Percentiles rank a stretch among this genome's conserved stretches.
Conservation (phyloP, 1,140 invertebrate genomes). For the Calycopis cecrops region DNA sequence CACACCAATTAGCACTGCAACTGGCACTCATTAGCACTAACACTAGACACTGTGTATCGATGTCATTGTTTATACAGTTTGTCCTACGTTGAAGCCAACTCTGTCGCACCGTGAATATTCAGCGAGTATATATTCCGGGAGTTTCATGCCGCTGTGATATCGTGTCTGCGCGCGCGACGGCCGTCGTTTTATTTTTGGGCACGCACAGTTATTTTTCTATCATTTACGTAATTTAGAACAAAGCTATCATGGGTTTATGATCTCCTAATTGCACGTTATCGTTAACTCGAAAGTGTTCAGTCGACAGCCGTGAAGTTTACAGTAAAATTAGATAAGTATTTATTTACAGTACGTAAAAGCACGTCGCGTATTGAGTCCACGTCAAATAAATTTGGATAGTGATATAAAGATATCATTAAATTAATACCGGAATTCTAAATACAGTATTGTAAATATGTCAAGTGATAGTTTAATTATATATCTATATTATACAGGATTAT, state of each 20-base stretch:
- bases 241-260: conserved; percentile 36
- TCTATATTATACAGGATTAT: too few species aligned
- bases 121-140: conserved; percentile 50
- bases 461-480: too few species aligned
- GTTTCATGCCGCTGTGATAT: conserved; percentile 29
- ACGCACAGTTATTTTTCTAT: conserved; percentile 41
- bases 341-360: conserved; percentile 29
- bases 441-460: too few species aligned
- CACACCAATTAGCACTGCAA: not conserved
- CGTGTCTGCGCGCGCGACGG: conserved; percentile 40
- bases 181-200: conserved; percentile 62
- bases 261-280: conserved; percentile 29
- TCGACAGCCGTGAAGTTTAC: conserved; percentile 19
- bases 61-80: conserved; percentile 36
- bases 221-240: conserved; percentile 55
- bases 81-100: conserved; percentile 26
- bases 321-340: conserved; percentile 33
- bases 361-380: conserved; percentile 34
- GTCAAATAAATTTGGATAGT: too few species aligned
- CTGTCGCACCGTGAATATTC: conserved; percentile 43
- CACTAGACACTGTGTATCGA: conserved; percentile 3
- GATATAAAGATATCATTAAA: too few species aligned
- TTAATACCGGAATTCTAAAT: too few species aligned
- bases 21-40: too few species aligned
- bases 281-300: conserved; percentile 22